Conservation (phyloP, 2,888 invertebrate species). For the Plemyria rubiginata region DNA sequence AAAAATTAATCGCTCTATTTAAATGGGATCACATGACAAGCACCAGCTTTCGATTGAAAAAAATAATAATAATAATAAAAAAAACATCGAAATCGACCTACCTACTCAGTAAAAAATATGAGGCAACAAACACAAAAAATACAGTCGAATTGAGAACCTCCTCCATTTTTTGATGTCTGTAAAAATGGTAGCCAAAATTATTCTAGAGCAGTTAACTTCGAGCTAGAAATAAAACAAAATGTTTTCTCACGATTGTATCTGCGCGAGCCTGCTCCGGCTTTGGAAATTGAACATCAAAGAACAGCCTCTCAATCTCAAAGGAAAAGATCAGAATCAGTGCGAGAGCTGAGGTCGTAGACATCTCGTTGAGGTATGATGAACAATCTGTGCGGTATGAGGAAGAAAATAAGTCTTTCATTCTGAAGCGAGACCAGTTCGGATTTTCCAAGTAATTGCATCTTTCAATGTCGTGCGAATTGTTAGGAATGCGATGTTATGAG, state of each 20-base stretch:
- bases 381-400: slow-evolving; percentile 28
- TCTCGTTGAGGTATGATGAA: slow-evolving; percentile 18
- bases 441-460: slow-evolving; percentile 28
- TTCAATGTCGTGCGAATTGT: slow-evolving; percentile 21
- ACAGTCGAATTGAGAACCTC: too few species aligned
- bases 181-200: neutral
- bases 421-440: slow-evolving; percentile 24
- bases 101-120: too few species aligned
- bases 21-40: too few species aligned
- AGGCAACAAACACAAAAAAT: too few species aligned
- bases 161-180: too few species aligned
- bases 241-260: slow-evolving; percentile 9
- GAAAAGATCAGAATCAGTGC: slow-evolving; percentile 16
- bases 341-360: slow-evolving; percentile 23
- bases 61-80: too few species aligned
- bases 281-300: neutral
- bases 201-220: neutral
- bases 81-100: too few species aligned
- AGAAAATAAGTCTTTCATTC: slow-evolving; percentile 23
- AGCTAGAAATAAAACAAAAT: neutral
- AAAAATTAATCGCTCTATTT: too few species aligned
- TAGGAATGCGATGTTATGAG: slow-evolving; percentile 22
- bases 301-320: slow-evolving; percentile 2
- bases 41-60: too few species aligned
- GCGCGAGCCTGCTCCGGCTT: neutral